phyloP scores from a whole-genome alignment of 2,113 vertebrate species.

The Pagrus major region DNA sequence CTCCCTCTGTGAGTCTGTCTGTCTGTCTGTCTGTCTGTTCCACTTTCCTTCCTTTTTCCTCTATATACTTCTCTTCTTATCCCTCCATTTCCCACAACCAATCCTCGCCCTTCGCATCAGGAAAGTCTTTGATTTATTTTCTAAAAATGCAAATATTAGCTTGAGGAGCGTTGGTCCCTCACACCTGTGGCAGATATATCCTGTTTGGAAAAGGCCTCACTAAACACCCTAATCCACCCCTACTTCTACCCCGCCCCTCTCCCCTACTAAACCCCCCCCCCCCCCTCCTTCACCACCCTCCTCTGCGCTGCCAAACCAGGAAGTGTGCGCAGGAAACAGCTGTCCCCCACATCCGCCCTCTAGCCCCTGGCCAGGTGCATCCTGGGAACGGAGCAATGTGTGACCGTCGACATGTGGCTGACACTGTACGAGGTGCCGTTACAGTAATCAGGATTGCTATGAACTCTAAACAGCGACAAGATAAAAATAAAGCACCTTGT shows the following conservation, averaged over 20 bases:
- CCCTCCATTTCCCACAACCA: background rate
- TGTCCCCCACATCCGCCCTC: slow-evolving; percentile 81
- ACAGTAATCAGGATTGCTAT: slow-evolving; percentile 57
- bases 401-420: slow-evolving; percentile 65
- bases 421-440: slow-evolving; percentile 55
- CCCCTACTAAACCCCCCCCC: background rate
- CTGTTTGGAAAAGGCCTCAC: slow-evolving; percentile 79
- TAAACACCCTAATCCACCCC: slow-evolving; percentile 28
- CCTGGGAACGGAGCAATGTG: slow-evolving; percentile 83
- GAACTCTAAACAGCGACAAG: slow-evolving; percentile 47
- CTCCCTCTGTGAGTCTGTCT: background rate
- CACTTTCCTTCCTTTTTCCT: background rate
- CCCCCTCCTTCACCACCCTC: background rate
- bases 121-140: slow-evolving; percentile 36
- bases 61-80: background rate
- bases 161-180: slow-evolving; percentile 40
- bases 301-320: slow-evolving; percentile 69
- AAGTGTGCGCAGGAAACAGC: slow-evolving; percentile 88
- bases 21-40: background rate
- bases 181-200: slow-evolving; percentile 80
- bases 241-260: background rate
- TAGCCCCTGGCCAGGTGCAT: slow-evolving; percentile 86
- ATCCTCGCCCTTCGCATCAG: background rate
- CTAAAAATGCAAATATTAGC: slow-evolving; percentile 4
- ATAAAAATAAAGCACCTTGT: slow-evolving; percentile 27